phyloP scores from a whole-genome alignment of 2,113 vertebrate species.

The Procapra przewalskii region DNA sequence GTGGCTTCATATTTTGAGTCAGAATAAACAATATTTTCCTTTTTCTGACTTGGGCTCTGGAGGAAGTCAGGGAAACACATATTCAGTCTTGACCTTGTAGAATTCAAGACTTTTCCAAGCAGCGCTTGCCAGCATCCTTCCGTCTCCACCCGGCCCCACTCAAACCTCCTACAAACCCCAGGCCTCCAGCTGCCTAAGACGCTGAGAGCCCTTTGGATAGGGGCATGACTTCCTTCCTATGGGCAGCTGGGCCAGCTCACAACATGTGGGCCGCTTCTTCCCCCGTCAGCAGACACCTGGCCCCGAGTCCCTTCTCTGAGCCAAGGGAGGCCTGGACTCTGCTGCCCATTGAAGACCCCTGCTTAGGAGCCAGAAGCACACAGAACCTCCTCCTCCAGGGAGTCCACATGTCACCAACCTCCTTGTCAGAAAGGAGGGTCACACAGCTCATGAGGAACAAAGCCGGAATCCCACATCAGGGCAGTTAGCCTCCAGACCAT shows the following conservation, averaged over 20 bases:
- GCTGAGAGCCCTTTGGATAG: not conserved
- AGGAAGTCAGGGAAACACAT: not conserved
- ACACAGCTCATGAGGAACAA: not conserved
- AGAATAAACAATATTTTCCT: not conserved
- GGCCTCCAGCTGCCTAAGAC: not conserved
- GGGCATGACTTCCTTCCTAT: not conserved
- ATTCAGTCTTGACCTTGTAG: not conserved
- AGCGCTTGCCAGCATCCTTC: not conserved
- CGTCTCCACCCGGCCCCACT: not conserved
- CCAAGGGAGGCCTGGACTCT: not conserved
- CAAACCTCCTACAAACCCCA: not conserved
- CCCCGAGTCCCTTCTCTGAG: not conserved
- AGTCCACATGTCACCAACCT: not conserved
- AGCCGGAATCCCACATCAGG: not conserved
- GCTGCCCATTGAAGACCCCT: not conserved
- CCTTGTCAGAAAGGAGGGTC: not conserved
- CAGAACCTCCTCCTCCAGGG: not conserved
- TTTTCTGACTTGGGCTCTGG: not conserved
- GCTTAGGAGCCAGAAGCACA: not conserved
- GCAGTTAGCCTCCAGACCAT: no score
- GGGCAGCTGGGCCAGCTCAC: not conserved
- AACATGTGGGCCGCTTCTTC: not conserved
- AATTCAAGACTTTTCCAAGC: not conserved
- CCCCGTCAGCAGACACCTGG: not conserved
- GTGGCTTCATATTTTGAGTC: not conserved